Percentiles rank a stretch among this genome's conserved stretches.
Evolutionary conservation across 2,888 invertebrate genomes (phyloP).

Genomic region (Suillia variegata): DNA sequence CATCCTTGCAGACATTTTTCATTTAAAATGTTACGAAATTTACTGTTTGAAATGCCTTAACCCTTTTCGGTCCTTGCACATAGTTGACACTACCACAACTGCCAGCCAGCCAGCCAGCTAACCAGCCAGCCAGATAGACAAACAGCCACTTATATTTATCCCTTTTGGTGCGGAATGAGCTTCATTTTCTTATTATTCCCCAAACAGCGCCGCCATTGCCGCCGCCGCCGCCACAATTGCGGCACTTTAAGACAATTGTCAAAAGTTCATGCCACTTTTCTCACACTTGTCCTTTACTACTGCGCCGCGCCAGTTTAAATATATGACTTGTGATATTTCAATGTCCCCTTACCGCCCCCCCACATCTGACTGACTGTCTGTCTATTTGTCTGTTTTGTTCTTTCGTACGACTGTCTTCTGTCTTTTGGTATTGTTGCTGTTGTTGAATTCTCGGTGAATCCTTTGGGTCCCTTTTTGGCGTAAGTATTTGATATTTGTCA

Average conservation of each 20-base stretch:
- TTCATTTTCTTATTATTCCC: slow-evolving; percentile 32
- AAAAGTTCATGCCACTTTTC: slow-evolving; percentile 35
- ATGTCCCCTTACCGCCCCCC: too few species aligned
- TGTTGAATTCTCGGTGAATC: slow-evolving; percentile 26
- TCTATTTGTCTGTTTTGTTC: too few species aligned
- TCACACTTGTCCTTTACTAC: slow-evolving; percentile 9
- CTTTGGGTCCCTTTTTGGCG: slow-evolving; percentile 42
- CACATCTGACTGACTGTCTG: too few species aligned
- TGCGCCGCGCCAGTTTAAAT: slow-evolving; percentile 31
- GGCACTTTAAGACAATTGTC: slow-evolving; percentile 55
- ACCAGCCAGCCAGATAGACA: neutral
- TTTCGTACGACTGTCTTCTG: slow-evolving; percentile 22
- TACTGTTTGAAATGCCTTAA: too few species aligned
- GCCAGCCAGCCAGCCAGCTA: too few species aligned
- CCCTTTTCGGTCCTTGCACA: too few species aligned
- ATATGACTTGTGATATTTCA: slow-evolving; percentile 52
- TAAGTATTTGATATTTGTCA: slow-evolving; percentile 51
- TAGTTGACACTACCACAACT: too few species aligned
- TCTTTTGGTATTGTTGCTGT: slow-evolving; percentile 12
- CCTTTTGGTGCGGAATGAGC: slow-evolving; percentile 30
- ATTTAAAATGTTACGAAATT: too few species aligned
- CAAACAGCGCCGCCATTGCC: slow-evolving; percentile 33
- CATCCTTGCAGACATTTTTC: too few species aligned
- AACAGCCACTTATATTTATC: slow-evolving; percentile 5
- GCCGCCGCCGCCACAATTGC: slow-evolving; percentile 40